phyloP scores from a whole-genome alignment of 2,797 vertebrate species.

The Dermochelys coriacea region DNA sequence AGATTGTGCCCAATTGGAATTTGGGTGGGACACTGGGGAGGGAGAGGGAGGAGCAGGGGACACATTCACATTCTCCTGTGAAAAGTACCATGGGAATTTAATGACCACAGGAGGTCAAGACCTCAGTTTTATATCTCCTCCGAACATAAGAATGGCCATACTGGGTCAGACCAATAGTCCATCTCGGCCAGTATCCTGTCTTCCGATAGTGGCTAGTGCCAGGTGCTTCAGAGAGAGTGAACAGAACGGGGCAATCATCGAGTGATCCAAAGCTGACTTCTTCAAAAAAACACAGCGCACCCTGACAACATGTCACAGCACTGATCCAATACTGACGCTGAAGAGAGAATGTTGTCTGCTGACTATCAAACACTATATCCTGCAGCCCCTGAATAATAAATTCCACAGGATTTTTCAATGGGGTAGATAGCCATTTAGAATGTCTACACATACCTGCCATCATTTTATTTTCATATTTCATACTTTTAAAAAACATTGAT shows the following conservation, averaged over 20 bases:
- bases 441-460: neutral
- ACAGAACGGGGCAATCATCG: neutral
- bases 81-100: neutral
- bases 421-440: neutral
- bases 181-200: neutral
- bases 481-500: neutral
- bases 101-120: conserved; percentile 16
- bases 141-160: neutral
- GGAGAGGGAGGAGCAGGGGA: too few relatives aligned
- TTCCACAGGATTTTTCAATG: neutral
- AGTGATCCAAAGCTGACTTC: neutral
- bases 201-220: neutral
- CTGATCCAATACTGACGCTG: neutral
- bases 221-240: neutral
- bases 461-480: neutral
- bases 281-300: neutral
- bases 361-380: neutral
- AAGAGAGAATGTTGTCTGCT: neutral
- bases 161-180: neutral
- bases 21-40: neutral
- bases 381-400: neutral
- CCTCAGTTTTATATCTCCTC: neutral
- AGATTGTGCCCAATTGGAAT: neutral
- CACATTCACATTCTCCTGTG: neutral
- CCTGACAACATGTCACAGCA: neutral